Conservation (phyloP, 2,113 vertebrate species). For the Macheiramphus alcinus region DNA sequence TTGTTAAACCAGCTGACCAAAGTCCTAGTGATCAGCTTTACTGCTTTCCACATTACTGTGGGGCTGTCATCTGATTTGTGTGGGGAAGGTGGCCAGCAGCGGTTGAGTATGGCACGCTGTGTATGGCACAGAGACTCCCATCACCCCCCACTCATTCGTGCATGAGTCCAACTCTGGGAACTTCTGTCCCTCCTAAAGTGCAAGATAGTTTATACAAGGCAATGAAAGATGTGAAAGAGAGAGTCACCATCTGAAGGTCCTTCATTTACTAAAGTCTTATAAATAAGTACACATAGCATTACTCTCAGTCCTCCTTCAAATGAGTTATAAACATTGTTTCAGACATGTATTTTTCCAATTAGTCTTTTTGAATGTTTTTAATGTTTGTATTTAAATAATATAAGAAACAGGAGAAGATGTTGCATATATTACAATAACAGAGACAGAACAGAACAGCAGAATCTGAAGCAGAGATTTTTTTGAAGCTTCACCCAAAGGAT, state of each 20-base stretch:
- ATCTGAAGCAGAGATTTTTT: not conserved
- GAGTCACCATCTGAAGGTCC: not conserved
- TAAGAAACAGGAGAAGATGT: not conserved
- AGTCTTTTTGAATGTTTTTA: not conserved
- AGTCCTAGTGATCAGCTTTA: not conserved
- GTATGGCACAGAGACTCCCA: not conserved
- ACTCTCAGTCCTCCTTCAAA: not conserved
- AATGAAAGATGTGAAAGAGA: not conserved
- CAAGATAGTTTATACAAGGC: not conserved
- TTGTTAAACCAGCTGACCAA: not conserved
- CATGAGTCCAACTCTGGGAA: not conserved
- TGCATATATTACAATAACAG: not conserved
- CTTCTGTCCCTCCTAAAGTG: not conserved
- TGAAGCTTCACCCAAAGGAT: not conserved
- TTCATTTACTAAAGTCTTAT: not conserved
- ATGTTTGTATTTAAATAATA: not conserved
- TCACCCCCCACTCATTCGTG: too few species aligned
- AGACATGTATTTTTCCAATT: not conserved
- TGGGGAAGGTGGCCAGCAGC: not conserved
- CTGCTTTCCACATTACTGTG: not conserved
- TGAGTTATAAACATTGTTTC: not conserved
- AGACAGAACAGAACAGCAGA: not conserved
- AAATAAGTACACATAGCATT: not conserved
- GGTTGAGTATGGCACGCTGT: not conserved
- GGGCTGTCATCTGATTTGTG: not conserved